A percentile compares a stretch with the other conserved stretches of the same genome.
Conservation (phyloP, 2,113 vertebrate species). For the Pseudorasbora parva region DNA sequence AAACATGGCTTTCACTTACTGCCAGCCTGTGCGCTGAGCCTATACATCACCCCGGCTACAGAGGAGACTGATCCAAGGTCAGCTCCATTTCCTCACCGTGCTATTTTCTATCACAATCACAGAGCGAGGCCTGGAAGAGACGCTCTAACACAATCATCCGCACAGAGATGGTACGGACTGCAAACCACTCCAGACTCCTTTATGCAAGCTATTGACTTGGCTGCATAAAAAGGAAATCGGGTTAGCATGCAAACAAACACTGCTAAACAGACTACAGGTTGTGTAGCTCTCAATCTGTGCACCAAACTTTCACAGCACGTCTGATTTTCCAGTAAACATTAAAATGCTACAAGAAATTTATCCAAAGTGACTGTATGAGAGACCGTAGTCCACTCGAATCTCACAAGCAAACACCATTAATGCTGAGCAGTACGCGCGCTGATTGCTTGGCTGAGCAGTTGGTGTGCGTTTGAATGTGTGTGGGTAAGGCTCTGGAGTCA, state of each 20-base stretch:
- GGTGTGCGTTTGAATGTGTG: constrained; percentile 55
- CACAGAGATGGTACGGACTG: neutral
- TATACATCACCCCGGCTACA: constrained; percentile 79
- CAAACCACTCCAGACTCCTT: constrained; percentile 32
- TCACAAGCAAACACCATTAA: constrained; percentile 36
- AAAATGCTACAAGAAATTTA: constrained; percentile 22
- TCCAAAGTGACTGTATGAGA: neutral
- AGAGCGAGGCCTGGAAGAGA: constrained; percentile 24
- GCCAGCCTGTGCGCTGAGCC: constrained; percentile 66
- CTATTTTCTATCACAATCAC: constrained; percentile 55
- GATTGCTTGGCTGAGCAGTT: constrained; percentile 51
- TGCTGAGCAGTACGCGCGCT: constrained; percentile 33
- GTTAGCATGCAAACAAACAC: constrained; percentile 21
- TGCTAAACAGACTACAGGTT: constrained; percentile 10
- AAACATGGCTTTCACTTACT: constrained; percentile 81
- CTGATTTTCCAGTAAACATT: constrained; percentile 23
- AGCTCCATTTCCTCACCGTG: constrained; percentile 76
- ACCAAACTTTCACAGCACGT: neutral
- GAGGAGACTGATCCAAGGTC: constrained; percentile 77
- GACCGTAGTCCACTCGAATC: neutral
- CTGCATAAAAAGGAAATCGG: neutral
- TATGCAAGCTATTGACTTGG: constrained; percentile 27
- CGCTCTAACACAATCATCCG: constrained; percentile 47
- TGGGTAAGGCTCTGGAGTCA: constrained; percentile 64
- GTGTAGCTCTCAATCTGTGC: neutral